Percentiles rank a stretch among this genome's conserved stretches.
These are phyloP conservation scores for Metellina segmentata DNA, from an alignment of 2,888 invertebrate species.

Conservation along the genomic window DNA sequence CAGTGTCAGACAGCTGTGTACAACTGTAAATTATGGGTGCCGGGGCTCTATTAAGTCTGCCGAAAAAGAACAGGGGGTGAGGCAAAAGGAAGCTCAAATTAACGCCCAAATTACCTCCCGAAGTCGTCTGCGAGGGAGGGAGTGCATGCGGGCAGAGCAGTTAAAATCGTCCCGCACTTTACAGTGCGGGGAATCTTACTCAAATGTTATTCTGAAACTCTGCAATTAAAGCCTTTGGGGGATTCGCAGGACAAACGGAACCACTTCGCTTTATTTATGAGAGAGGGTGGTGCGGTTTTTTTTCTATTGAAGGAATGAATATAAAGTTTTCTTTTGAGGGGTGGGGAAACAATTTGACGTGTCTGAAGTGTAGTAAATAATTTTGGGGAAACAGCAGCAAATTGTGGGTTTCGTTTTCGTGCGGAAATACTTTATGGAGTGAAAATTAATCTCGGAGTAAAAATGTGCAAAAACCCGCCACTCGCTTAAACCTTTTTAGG, in stretches of 20 bases:
- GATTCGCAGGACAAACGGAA: neutral
- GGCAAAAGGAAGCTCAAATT: slow-evolving; percentile 31
- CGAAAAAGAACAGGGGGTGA: slow-evolving; percentile 6
- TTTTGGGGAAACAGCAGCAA: neutral
- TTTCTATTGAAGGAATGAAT: neutral
- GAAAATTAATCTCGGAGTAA: neutral
- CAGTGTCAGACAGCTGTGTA: slow-evolving; percentile 51
- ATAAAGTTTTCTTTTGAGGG: neutral
- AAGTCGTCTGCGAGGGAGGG: neutral
- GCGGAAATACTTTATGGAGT: neutral
- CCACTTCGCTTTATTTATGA: slow-evolving; percentile 31
- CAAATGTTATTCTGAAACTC: slow-evolving; percentile 15
- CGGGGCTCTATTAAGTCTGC: slow-evolving; percentile 34
- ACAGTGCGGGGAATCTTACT: neutral
- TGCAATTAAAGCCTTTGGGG: slow-evolving; percentile 35
- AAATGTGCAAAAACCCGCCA: neutral
- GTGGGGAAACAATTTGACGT: neutral
- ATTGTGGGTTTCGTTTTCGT: neutral
- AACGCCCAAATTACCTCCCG: slow-evolving; percentile 44
- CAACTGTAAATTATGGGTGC: slow-evolving; percentile 59
- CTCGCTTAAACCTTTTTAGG: too few relatives aligned
- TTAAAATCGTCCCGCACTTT: neutral
- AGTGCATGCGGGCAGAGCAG: neutral
- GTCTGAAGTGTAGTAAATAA: neutral
- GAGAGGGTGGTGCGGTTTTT: neutral